These are phyloP conservation scores for Mesoligia furuncula DNA, from an alignment of 2,888 invertebrate species.

Conservation along the genomic window DNA sequence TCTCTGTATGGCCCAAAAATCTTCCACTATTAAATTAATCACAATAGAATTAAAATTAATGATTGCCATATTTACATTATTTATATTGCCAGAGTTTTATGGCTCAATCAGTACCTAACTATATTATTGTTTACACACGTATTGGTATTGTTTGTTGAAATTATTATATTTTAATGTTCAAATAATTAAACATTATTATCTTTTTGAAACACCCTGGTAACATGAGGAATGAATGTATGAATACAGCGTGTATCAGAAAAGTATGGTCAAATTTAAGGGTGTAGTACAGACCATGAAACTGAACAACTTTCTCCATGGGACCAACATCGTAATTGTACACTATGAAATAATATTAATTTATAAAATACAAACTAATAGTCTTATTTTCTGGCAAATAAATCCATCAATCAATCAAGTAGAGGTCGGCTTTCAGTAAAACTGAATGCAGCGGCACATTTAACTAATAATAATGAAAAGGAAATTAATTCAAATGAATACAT, in stretches of 20 bases:
- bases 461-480: too few species aligned
- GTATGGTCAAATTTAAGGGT: neutral
- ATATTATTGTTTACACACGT: slow-evolving; percentile 35
- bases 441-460: too few species aligned
- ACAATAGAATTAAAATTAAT: slow-evolving; percentile 17
- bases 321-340: neutral
- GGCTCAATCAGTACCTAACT: slow-evolving; percentile 2
- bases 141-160: slow-evolving; percentile 30
- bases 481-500: neutral
- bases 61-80: slow-evolving; percentile 18
- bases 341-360: neutral
- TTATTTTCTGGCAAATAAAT: too few species aligned
- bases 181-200: slow-evolving; percentile 11
- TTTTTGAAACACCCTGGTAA: neutral
- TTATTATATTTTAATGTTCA: slow-evolving; percentile 35
- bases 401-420: too few species aligned
- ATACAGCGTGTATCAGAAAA: neutral
- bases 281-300: neutral
- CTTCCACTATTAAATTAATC: neutral
- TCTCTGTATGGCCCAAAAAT: neutral
- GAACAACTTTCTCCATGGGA: neutral
- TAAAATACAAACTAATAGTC: neutral
- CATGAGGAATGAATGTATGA: neutral
- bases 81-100: slow-evolving; percentile 22
- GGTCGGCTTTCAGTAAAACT: too few species aligned